Conservation (phyloP, 2,113 vertebrate species). For the Nestor notabilis region DNA sequence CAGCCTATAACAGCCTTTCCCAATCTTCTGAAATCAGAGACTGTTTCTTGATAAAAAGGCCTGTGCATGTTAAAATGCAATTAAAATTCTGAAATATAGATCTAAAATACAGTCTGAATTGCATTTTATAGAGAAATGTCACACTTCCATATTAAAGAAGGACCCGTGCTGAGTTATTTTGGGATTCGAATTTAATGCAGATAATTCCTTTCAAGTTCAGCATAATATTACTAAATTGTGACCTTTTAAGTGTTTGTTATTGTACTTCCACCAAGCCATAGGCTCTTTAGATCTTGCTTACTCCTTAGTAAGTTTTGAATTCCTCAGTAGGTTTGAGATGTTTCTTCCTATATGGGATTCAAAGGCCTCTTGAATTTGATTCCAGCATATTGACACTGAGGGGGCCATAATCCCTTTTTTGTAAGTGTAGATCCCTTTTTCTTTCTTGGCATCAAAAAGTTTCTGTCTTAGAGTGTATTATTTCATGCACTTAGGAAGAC, state of each 20-base stretch:
- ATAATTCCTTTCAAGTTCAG: background rate
- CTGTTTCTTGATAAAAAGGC: background rate
- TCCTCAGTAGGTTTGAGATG: background rate
- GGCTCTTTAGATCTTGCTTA: background rate
- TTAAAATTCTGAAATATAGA: background rate
- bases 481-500: background rate
- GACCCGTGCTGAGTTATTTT: background rate
- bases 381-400: background rate
- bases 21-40: background rate
- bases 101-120: background rate
- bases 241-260: background rate
- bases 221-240: background rate
- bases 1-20: background rate
- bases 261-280: background rate
- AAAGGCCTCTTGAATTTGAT: background rate
- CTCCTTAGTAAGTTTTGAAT: background rate
- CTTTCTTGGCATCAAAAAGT: background rate
- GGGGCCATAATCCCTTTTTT: background rate
- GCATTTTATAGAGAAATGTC: background rate
- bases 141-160: background rate
- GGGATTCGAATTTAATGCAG: background rate
- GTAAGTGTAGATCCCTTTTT: accelerated
- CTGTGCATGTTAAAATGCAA: background rate
- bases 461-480: background rate
- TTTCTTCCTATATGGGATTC: background rate